Evolutionary conservation across 2,113 vertebrate species (phyloP), one percentile per base, ranked within the genome.

Genomic region (Hylia prasina): DNA sequence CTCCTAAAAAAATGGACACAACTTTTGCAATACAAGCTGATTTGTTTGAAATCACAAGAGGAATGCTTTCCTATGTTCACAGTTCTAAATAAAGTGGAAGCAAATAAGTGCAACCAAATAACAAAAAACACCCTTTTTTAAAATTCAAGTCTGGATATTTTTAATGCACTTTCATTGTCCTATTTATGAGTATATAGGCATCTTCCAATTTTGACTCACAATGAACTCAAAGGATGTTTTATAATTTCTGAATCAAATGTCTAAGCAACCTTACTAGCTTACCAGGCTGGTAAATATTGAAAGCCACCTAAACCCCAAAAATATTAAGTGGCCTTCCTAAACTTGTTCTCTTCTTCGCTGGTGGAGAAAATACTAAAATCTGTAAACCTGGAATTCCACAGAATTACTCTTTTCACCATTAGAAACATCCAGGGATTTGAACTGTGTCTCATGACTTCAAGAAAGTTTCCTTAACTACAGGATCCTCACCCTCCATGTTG

Each of bases 301-400:
- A n/a, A 51, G 5, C 1, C 2, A 3, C 1, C 6, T 2, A 15
- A 35, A 58, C 10, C 4, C 4, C 21, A 30, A 50, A 57, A 73
- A 75, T 20, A 31, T 18, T 81, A 83, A 82, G 24, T 0, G 16
- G 76, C 23, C 30, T 91, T 54, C 47, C 22, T 42, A 44, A 35
- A 47, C 21, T 64, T 87, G 15, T 17, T 68, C 13, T 51, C 16
- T 56, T 68, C 31, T 75, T 81, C n/a, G 61, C 5, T 61, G 44
- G 64, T 15, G 58, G 40, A 57, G 63, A 44, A 87, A 93, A 60
- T 51, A 57, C 35, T 16, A 30, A 78, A 78, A 16, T 51, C 35
- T 35, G 22, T 15, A 25, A 71, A 48, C 20, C 24, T 5, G 0
- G 1, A 68, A 21, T 42, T 69, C 94, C 56, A 40, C 14, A 50